Percentiles rank a stretch among this genome's conserved stretches.
These are phyloP conservation scores for Labia minor DNA, from an alignment of 2,888 invertebrate species.

Conservation along the genomic window DNA sequence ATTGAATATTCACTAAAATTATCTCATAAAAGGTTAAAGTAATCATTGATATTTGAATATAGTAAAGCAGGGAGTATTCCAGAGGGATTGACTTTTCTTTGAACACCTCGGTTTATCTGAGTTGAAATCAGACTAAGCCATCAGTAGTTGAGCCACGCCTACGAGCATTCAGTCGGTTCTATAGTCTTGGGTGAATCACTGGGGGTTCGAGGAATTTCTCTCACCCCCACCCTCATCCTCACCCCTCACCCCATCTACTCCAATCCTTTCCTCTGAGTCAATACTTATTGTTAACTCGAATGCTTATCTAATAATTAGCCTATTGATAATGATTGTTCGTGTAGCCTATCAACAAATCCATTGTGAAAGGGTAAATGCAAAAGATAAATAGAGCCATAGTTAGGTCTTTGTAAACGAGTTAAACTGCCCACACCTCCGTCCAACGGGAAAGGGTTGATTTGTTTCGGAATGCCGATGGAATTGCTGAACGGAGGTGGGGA, in stretches of 20 bases:
- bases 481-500: background rate
- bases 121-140: background rate
- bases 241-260: too few species aligned
- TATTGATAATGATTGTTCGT: conserved; percentile 13
- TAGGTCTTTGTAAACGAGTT: conserved; percentile 13
- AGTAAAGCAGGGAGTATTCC: too few species aligned
- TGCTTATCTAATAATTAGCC: conserved; percentile 7
- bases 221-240: background rate
- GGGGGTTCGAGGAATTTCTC: background rate
- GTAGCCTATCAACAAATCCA: conserved; percentile 1
- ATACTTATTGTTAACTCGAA: conserved; percentile 13
- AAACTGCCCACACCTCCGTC: background rate
- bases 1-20: too few species aligned
- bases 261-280: background rate
- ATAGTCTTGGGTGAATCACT: background rate
- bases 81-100: too few species aligned
- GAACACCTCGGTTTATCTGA: background rate
- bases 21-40: too few species aligned
- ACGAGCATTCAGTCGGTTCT: background rate
- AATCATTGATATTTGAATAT: too few species aligned
- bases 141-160: background rate
- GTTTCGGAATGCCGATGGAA: conserved; percentile 13
- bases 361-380: conserved; percentile 13
- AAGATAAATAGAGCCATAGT: conserved; percentile 1
- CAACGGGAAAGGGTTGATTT: background rate